A percentile compares a stretch with the other conserved stretches of the same genome.
Conservation (phyloP, 2,113 vertebrate species). For the Daubentonia madagascariensis region DNA sequence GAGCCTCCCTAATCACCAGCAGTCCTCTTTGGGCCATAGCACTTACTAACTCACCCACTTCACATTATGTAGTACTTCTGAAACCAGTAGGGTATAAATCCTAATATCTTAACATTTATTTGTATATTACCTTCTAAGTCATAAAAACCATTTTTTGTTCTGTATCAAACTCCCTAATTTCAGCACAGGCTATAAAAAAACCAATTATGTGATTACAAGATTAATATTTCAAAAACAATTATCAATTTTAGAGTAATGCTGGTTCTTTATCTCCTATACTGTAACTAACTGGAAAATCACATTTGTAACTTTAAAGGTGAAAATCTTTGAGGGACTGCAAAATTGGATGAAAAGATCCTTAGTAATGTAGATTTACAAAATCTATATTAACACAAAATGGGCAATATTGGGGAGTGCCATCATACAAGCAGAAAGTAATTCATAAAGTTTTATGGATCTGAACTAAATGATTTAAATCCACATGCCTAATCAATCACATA, state of each 20-base stretch:
- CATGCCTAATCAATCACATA: not conserved
- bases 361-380: not conserved
- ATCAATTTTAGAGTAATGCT: not conserved
- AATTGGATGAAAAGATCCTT: not conserved
- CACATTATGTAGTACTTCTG: not conserved
- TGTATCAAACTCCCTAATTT: conserved; percentile 5
- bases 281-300: not conserved
- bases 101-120: not conserved
- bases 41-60: not conserved
- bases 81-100: not conserved
- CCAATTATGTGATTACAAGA: not conserved
- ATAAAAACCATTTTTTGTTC: not conserved
- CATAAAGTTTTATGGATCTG: not conserved
- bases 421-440: not conserved
- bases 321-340: not conserved
- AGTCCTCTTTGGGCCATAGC: not conserved
- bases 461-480: not conserved
- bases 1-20: not conserved
- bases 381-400: not conserved
- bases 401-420: not conserved
- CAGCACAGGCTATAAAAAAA: not conserved
- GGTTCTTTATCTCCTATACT: not conserved
- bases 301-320: not conserved
- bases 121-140: not conserved
- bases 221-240: not conserved